A percentile compares a stretch with the other conserved stretches of the same genome.
phyloP scores from a whole-genome alignment of 2,888 invertebrate species.

The Cheilosia urbana region DNA sequence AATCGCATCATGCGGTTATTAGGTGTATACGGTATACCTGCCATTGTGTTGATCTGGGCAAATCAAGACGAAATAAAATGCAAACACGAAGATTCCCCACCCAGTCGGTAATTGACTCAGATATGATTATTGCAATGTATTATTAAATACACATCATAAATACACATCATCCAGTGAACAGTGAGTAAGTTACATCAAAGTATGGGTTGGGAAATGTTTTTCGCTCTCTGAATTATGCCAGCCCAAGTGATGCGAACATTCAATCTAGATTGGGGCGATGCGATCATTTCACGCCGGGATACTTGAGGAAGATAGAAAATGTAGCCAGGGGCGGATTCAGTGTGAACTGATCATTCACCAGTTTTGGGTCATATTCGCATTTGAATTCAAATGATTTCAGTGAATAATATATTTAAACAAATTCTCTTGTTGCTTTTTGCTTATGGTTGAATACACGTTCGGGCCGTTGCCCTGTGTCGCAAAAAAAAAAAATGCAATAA shows the following conservation, averaged over 20 bases:
- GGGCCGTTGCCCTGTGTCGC: no score
- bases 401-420: no score
- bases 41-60: slow-evolving; percentile 54
- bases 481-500: no score
- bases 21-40: slow-evolving; percentile 21
- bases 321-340: no score
- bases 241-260: background rate
- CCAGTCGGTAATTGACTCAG: slow-evolving; percentile 44
- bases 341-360: no score
- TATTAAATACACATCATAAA: slow-evolving; percentile 61
- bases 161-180: slow-evolving; percentile 23
- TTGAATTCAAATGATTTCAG: no score
- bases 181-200: background rate
- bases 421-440: no score
- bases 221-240: slow-evolving; percentile 26
- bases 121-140: slow-evolving; percentile 56
- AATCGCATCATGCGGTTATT: slow-evolving; percentile 47
- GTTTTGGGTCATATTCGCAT: no score
- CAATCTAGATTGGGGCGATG: background rate
- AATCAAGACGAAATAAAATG: slow-evolving; percentile 55
- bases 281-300: slow-evolving; percentile 29
- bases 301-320: slow-evolving; percentile 26
- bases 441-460: no score
- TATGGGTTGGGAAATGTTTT: slow-evolving; percentile 1
- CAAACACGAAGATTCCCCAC: slow-evolving; percentile 39